Percentiles rank a stretch among this genome's conserved stretches.
Evolutionary conservation across 2,888 invertebrate genomes (phyloP).

Genomic region (Luffia ferchaultella): DNA sequence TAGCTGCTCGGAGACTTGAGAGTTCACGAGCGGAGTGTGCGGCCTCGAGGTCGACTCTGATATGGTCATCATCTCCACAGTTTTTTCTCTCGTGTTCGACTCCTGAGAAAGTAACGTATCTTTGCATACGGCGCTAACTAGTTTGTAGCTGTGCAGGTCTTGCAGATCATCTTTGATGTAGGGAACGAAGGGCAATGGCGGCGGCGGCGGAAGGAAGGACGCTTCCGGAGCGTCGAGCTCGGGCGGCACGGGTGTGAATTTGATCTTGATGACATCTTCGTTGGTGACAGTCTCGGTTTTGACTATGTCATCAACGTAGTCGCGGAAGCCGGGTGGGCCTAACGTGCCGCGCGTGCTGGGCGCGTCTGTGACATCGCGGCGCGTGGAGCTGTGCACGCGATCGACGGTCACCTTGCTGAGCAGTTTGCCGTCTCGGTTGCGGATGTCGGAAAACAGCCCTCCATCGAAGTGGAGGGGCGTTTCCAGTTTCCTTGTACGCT

Average conservation of each 20-base stretch:
- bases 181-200: slow-evolving; percentile 25
- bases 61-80: neutral
- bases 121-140: slow-evolving; percentile 47
- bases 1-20: slow-evolving; percentile 43
- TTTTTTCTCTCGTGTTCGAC: slow-evolving; percentile 2
- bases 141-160: slow-evolving; percentile 55
- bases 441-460: slow-evolving; percentile 62
- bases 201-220: slow-evolving; percentile 24
- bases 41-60: slow-evolving; percentile 20
- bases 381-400: slow-evolving; percentile 45
- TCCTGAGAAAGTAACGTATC: slow-evolving; percentile 30
- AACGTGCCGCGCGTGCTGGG: slow-evolving; percentile 27
- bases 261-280: slow-evolving; percentile 51
- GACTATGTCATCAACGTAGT: slow-evolving; percentile 44
- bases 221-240: slow-evolving; percentile 38
- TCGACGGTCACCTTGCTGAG: slow-evolving; percentile 60
- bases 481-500: slow-evolving; percentile 58
- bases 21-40: slow-evolving; percentile 42
- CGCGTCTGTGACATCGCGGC: slow-evolving; percentile 47
- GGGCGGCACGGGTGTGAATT: slow-evolving; percentile 46
- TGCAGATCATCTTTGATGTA: slow-evolving; percentile 42
- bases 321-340: slow-evolving; percentile 30
- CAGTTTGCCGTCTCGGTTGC: slow-evolving; percentile 53
- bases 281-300: slow-evolving; percentile 57
- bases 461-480: slow-evolving; percentile 62